Base-by-base conservation (phyloP, 2,797 vertebrate species). In the Siniperca undulata region DNA sequence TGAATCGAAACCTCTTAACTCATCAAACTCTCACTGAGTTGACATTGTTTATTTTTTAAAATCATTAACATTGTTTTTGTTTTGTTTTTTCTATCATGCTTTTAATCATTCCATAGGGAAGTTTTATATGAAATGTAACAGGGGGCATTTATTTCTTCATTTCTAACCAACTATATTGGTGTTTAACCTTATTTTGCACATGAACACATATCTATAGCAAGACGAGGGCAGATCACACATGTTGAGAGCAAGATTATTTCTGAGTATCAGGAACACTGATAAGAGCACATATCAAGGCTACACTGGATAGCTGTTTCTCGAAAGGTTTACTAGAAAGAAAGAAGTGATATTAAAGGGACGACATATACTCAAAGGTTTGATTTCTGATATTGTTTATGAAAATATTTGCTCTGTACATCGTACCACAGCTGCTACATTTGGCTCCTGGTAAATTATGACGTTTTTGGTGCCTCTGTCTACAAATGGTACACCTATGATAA, bases 161-260 rank as follows among this genome's bases (percentile, higher is more conserved):
- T 93, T 93, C 77, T 90, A 89, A 89, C 84, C 76, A 91, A 88
- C 78, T 86, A 27, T 84, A 55, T 80, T 83, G 69, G 83, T 89
- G 88, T 91, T 92, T 83, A 86, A 92, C 87, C 70, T 92, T 94
- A 82, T 91, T 95, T 95, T 96, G 94, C 94, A 95, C 94, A 95
- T 94, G 93, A 93, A 92, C 90, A 91, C 87, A 74, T 90, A 89
- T 93, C 92, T 94, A 94, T 93, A 92, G 92, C 92, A 94, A 93
- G 90, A 88, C 55, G 12, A 88, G 71, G 76, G 85, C 90, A 83
- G 82, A 71, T 91, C 78, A 83, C 77, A 72, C 70, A 60, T 44
- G 84, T 77, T 69, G 64, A 69, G 74, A 81, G 59, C 56, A 68
- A 65, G 82, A 86, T 86, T 64, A 67, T 78, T 77, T 93, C 56